Base-by-base conservation (phyloP, 1,140 invertebrate genomes). In the Euwallacea fornicatus region DNA sequence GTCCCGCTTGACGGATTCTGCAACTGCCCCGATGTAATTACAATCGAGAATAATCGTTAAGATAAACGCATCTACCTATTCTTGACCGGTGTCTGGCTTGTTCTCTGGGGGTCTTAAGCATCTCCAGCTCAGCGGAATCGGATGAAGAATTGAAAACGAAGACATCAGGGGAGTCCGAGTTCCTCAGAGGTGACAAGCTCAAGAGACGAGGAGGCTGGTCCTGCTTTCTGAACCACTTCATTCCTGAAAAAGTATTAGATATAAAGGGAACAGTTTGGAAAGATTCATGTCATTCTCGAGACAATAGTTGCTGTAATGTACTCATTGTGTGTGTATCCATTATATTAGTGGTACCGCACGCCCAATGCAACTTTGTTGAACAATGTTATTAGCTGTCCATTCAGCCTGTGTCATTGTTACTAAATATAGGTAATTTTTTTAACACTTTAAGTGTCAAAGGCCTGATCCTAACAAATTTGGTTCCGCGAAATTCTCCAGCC, bases 151-250 rank as follows among this genome's bases (percentile, higher is more conserved):
- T 46, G 11, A 13, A 66, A 44, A 47, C 42, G 46, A 61, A 55
- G 13, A 42, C 71, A 69, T 73, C 63, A 42, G 41, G 64, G 7
- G 50, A 56, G 42, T 78, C 77, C 10, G 69, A 55, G 10, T 81
- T 82, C 76, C 86, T 81, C 11, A 89, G 79, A 7, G 89, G 88
- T 74, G 88, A 89, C 42, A 90, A 83, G 81, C 88, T 89, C 66
- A 91, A 82, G 72, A 91, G 85, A 81, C 87, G 85, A 67, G 89
- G 89, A 78, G 88, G 85, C 81, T 88, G 88, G 75, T 85, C 85
- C 76, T 85, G 83, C 79, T 86, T 88, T 72, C 85, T 87, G 83
- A 90, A 90, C 88, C 88, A 90, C 83, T 88, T 88, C 89, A 90
- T 90, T 71, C 46, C 43, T n/a, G 53, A 16, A 69, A 43, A 50